Evolutionary conservation across 2,888 invertebrate species (phyloP), one percentile per base, ranked within the genome.

Genomic region (Apotomis capreana): DNA sequence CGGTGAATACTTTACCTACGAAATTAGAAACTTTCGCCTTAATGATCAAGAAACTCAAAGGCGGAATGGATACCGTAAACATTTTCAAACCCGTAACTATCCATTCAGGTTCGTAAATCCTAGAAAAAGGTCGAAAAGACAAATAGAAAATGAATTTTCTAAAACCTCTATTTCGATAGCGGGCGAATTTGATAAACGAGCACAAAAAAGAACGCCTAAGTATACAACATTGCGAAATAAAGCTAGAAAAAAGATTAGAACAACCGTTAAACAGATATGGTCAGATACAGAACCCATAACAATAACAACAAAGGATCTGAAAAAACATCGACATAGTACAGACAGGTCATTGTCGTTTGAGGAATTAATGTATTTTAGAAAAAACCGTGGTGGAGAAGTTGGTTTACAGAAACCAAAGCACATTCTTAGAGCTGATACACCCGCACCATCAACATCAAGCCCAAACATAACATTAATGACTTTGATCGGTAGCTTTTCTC

Each of bases 321-420:
- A 79, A 62, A 73, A 77, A 57, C 78, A 79, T 36, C 79, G 78
- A 52, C 77, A 77, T 58, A 61, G 83, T 3, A 89, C 89, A 40
- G 92, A 92, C 80, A 92, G 89, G 78, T 91, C 88, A 80, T 84
- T 93, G 73, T 93, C 92, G 5, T 93, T 93, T 81, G 90, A 92
- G 74, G 92, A 93, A 78, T 79, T 93, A 75, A 87, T 93, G 88
- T 88, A 87, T 80, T 79, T 92, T 10, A 83, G 91, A 76, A 91
- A 88, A 81, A 78, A 84, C n/a, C 87, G 81, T 72, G 77, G 81
- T 58, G 70, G 68, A 13, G 81, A 83, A 74, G 69, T 77, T 44
- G 80, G 81, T 59, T 77, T 78, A 81, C 89, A 44, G 15, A 26
- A 54, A 74, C 67, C 44, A 73, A 63, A 65, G 9, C 5, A 49